Evolutionary conservation across 1,140 invertebrate genomes (phyloP).

Genomic region (Drosophila parvula): DNA sequence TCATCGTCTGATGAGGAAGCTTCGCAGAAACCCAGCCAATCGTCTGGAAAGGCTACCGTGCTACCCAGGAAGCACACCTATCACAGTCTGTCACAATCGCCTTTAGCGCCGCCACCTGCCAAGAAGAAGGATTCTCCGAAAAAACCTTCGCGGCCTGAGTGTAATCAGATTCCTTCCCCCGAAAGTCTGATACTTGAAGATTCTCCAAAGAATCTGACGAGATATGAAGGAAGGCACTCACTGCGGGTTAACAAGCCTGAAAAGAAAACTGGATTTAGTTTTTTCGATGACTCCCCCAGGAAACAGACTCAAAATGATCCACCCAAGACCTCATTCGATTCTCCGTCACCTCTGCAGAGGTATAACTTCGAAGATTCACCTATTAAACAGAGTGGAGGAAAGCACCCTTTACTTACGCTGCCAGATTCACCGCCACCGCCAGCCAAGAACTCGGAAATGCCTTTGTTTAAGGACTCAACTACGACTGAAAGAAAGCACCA

Average conservation of each 20-base stretch:
- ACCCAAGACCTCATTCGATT: background rate
- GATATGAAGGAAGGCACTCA: background rate
- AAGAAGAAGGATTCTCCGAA: background rate
- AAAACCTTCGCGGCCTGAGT: background rate
- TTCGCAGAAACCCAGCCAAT: conserved; percentile 3
- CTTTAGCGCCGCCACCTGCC: conserved; percentile 37
- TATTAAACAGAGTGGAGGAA: conserved; percentile 14
- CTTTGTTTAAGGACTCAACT: background rate
- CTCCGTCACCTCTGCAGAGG: background rate
- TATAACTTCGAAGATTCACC: conserved; percentile 19
- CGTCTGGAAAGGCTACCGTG: conserved; percentile 23
- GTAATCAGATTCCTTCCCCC: background rate
- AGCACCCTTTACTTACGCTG: conserved; percentile 9
- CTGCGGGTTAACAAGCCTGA: background rate
- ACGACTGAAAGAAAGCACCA: background rate
- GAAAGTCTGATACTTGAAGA: background rate
- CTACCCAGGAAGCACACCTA: conserved; percentile 58
- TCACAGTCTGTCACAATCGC: conserved; percentile 53
- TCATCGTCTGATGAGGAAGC: conserved; percentile 74
- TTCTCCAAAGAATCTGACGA: background rate
- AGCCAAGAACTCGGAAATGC: background rate
- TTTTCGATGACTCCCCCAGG: conserved; percentile 1
- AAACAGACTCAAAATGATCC: conserved; percentile 7
- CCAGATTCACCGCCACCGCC: conserved; percentile 19
- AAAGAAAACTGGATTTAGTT: background rate